These are phyloP conservation scores for Crocallis elinguaria DNA, from an alignment of 2,888 invertebrate genomes.

Conservation along the genomic window DNA sequence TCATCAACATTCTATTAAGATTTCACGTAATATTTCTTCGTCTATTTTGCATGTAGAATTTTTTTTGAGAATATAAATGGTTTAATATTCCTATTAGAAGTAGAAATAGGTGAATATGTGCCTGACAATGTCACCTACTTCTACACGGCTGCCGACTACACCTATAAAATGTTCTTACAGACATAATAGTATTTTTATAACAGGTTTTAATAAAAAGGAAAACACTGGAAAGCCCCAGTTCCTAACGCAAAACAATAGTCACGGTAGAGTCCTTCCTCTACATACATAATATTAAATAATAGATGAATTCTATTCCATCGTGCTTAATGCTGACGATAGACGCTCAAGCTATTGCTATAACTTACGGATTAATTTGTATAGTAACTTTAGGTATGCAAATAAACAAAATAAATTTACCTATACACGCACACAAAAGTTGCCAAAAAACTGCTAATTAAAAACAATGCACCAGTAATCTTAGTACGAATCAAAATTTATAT, in stretches of 20 bases:
- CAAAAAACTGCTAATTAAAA: constrained; percentile 8
- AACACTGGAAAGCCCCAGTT: constrained; percentile 1
- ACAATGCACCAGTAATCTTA: constrained; percentile 19
- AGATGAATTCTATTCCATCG: neutral
- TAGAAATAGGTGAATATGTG: neutral
- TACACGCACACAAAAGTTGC: neutral
- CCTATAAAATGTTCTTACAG: neutral
- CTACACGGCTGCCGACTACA: no score
- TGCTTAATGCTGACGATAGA: no score
- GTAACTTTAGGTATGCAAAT: no score
- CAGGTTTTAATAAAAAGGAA: neutral
- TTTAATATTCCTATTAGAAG: no score
- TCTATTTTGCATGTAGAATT: no score
- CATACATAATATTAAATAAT: neutral
- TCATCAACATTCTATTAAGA: no score
- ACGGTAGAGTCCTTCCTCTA: neutral
- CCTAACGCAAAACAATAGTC: neutral
- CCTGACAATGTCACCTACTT: no score
- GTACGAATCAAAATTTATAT: constrained; percentile 35
- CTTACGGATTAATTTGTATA: no score
- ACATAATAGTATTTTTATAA: neutral
- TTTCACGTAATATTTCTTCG: no score
- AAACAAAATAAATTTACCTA: neutral
- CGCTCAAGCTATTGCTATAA: no score
- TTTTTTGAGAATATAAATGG: no score